Evolutionary conservation across 2,113 vertebrate genomes (phyloP), one percentile per base, ranked within the genome.

Genomic region (Calcarius ornatus): DNA sequence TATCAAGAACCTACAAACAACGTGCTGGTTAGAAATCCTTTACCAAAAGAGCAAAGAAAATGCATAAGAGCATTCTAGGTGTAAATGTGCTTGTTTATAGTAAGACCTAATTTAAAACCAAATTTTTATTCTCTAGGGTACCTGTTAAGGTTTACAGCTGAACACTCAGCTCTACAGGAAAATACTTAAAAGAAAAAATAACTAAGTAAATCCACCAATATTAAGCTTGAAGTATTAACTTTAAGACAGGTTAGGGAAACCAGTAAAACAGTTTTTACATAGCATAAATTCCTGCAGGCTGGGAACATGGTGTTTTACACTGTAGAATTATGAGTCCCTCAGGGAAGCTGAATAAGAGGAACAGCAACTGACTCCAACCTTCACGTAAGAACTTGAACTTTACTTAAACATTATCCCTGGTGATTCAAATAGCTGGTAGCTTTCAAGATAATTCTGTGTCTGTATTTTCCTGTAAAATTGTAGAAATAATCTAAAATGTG

Each of bases 1-100:
- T 61, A 81, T 54, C 73, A 82, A 92, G 42, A 86, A 69, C 25
- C 28, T 63, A 65, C 31, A 83, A 92, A 65, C 8, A 48, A 66
- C 1, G 21, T 17, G 14, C 13, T 70, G 63, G 13, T 45, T 60
- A 64, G 19, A 31, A 79, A 81, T 23, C 8, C 59, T 86, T 80
- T 83, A 88, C 47, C 68, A 75, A 84, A 91, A 91, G 48, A 31
- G 54, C 22, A 80, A 86, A 85, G 61, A 77, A 72, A 61, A 86
- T 8, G 12, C 12, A 24, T 38, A 64, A 43, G 42, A 65, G 14
- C 21, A 64, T 71, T 91, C 56, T 47, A 78, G 64, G 56, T 56
- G 11, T 51, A 61, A n/a, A 69, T 33, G 31, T 20, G 11, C 45
- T 73, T 68, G 56, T 70, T 70, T 78, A 56, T 28, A 78, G 69